These are phyloP conservation scores for Antheraea pernyi DNA, from an alignment of 1,140 invertebrate genomes.

Conservation along the genomic window DNA sequence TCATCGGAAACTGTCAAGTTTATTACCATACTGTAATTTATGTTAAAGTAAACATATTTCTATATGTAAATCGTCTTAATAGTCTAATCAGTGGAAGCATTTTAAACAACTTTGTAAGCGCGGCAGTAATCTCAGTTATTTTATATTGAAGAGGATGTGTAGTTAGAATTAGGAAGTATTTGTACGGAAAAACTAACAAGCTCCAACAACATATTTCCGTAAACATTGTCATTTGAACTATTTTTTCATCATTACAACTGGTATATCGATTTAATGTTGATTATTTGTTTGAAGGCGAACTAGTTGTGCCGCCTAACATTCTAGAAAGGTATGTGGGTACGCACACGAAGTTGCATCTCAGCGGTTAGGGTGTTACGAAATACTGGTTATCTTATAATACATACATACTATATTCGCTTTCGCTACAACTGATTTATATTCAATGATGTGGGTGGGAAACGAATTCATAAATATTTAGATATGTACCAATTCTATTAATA, in stretches of 20 bases:
- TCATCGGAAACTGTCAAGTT: no score
- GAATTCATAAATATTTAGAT: conserved; percentile 11
- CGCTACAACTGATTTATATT: conserved; percentile 3
- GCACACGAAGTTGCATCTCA: neutral
- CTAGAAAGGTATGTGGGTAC: conserved; percentile 20
- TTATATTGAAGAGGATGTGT: neutral
- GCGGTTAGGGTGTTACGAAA: conserved; percentile 21
- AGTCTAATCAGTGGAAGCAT: neutral
- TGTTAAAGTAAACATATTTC: no score
- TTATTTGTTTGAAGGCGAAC: conserved; percentile 18
- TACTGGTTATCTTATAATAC: conserved; percentile 23
- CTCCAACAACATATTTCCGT: neutral
- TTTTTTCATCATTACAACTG: neutral
- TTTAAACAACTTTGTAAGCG: neutral
- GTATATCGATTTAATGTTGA: neutral
- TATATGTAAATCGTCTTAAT: no score
- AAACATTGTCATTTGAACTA: neutral
- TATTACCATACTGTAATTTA: no score
- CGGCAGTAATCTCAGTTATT: neutral
- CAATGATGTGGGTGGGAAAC: conserved; percentile 13
- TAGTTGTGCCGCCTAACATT: conserved; percentile 14
- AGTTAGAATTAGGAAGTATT: neutral
- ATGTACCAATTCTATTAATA: neutral
- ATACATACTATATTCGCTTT: conserved; percentile 18
- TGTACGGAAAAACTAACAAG: neutral